Evolutionary conservation across 2,888 invertebrate species (phyloP).

Genomic region (Augochlorella aurata): DNA sequence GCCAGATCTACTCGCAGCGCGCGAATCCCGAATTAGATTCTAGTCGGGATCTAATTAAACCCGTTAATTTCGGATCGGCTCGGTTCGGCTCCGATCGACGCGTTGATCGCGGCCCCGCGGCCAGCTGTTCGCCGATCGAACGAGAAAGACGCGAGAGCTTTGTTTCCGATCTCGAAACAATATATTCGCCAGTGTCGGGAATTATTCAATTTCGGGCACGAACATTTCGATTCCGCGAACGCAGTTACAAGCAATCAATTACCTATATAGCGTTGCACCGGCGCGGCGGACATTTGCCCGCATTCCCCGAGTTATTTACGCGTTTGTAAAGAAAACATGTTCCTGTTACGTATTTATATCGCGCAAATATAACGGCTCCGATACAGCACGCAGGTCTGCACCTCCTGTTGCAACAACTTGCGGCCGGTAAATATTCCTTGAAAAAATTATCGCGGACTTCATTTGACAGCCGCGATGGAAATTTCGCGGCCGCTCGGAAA

Average conservation of each 20-base stretch:
- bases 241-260: background rate
- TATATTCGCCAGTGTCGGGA: background rate
- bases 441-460: too few relatives aligned
- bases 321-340: background rate
- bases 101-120: background rate
- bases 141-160: background rate
- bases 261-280: too few relatives aligned
- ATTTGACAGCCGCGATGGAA: too few relatives aligned
- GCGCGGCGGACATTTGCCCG: background rate
- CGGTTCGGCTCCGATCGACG: background rate
- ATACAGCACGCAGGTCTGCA: background rate
- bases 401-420: background rate
- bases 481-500: too few relatives aligned
- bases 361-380: background rate
- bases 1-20: background rate
- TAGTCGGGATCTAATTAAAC: background rate
- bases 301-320: background rate
- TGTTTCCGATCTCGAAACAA: background rate
- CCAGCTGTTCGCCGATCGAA: background rate
- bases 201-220: background rate
- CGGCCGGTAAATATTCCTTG: background rate
- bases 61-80: background rate
- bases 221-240: background rate
- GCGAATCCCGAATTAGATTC: background rate
- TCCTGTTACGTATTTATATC: background rate